Evolutionary conservation across 1,140 invertebrate genomes (phyloP).

Genomic region (Tribolium madens): DNA sequence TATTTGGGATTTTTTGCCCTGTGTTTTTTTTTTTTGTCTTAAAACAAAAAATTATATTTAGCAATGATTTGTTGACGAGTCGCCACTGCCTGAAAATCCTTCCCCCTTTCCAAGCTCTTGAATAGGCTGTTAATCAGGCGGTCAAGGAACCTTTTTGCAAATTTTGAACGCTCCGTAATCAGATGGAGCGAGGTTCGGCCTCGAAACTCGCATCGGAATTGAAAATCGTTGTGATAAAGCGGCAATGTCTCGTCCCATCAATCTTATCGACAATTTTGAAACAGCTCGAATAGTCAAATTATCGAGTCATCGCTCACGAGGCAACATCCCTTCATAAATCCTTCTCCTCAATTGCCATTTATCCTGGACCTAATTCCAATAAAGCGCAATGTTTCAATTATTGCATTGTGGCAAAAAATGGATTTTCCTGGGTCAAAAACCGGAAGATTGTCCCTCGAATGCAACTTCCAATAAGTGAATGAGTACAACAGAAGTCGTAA

Average conservation of each 20-base stretch:
- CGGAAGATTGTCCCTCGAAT: conserved; percentile 1
- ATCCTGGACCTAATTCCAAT: conserved; percentile 1
- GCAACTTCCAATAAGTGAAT: conserved; percentile 19
- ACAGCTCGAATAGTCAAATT: background rate
- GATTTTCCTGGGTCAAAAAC: conserved; percentile 28
- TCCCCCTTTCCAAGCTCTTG: too few relatives aligned
- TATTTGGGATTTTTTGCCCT: too few relatives aligned
- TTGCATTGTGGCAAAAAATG: background rate
- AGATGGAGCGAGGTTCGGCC: conserved; percentile 6
- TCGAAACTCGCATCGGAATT: background rate
- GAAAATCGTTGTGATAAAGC: too few relatives aligned
- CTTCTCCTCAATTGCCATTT: conserved; percentile 7
- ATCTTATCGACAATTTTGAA: background rate
- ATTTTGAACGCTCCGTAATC: background rate
- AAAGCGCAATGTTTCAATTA: background rate
- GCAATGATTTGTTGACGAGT: too few relatives aligned
- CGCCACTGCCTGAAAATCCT: too few relatives aligned
- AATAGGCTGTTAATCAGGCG: background rate
- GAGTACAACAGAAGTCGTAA: conserved; percentile 28
- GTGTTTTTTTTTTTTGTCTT: too few relatives aligned
- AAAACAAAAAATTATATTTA: too few relatives aligned
- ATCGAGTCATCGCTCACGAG: background rate
- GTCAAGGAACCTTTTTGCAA: conserved; percentile 4
- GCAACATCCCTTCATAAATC: conserved; percentile 6
- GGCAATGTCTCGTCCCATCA: background rate